Evolutionary conservation across 1,140 invertebrate species (phyloP), one percentile per base, ranked within the genome.

Genomic region (Melanaphis sacchari): DNA sequence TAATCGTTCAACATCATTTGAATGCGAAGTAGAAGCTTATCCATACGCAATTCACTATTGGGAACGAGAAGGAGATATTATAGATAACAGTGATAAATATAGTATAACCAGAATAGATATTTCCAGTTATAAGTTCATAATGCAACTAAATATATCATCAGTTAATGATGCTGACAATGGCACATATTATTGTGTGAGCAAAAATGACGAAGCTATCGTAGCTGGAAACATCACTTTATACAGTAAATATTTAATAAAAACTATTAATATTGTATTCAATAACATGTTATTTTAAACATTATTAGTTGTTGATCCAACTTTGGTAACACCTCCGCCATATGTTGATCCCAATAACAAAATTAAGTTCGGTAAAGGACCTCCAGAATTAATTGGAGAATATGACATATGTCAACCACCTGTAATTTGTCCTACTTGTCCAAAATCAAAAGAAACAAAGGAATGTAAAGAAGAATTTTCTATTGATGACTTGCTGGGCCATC

Each of bases 11-110:
- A 97, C 97, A 8, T 96, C 96, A 22, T 95, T 99, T 8, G 97
- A 98, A 95, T 99, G 98, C 94, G 96, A 98, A 95, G 97, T 98
- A 1, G 98, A 99, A 95, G 98, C 98, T 0, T 99, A 97, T 95
- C 98, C 98, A 0, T 97, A 98, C 94, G 97, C 98, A 0, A 96
- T 98, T 3, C 96, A 97, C 91, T 98, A 98, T 94, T 99, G 99
- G 98, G 97, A 98, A 94, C 96, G 96, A 54, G 95, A 96, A 11
- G 97, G 98, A 94, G 97, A 93, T 40, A 85, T 93, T 43, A 40
- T 93, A 22, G 96, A 97, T 95, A 96, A 96, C 36, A 96, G 96
- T 85, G 96, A 97, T 6, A 97, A 97, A 94, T 97, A 97, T 95
- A 96, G 96, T 93, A 82, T 93, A 81, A 76, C 43, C 9, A 26